These are phyloP conservation scores for Urocolius indicus DNA, from an alignment of 2,113 vertebrate species.

Conservation along the genomic window DNA sequence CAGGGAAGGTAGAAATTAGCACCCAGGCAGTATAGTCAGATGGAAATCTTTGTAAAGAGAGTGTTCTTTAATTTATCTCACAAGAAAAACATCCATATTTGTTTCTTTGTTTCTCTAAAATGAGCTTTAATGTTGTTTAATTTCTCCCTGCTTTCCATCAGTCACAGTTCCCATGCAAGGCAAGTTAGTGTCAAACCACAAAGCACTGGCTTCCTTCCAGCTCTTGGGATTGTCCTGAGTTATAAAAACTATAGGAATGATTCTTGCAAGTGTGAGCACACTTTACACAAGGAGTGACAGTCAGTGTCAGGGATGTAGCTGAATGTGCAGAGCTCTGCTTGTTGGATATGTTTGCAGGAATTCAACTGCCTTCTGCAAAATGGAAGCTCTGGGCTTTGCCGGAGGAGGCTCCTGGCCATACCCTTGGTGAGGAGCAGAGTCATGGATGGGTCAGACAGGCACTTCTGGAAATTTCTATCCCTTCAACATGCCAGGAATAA, in stretches of 20 bases:
- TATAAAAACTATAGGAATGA: not conserved
- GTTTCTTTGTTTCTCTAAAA: not conserved
- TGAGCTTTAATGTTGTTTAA: not conserved
- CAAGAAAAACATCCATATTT: not conserved
- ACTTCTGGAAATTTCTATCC: not conserved
- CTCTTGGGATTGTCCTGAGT: too few species aligned
- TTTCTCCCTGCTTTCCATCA: not conserved
- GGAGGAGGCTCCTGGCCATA: not conserved
- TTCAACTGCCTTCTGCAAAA: not conserved
- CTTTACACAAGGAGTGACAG: accelerated
- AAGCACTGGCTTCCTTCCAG: not conserved
- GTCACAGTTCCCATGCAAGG: not conserved
- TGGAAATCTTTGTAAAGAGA: not conserved
- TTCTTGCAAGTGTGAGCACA: not conserved
- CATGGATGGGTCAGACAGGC: accelerated
- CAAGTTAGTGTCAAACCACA: not conserved
- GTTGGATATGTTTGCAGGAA: accelerated
- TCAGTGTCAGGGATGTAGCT: not conserved
- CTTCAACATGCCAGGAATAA: not conserved
- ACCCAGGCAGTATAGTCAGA: not conserved
- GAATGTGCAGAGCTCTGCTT: not conserved
- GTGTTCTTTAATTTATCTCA: not conserved
- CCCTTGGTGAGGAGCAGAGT: not conserved
- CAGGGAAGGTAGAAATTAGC: not conserved
- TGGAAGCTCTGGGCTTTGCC: not conserved